Conservation (phyloP, 2,888 invertebrate genomes). For the Trissonchulus latispiculum region DNA sequence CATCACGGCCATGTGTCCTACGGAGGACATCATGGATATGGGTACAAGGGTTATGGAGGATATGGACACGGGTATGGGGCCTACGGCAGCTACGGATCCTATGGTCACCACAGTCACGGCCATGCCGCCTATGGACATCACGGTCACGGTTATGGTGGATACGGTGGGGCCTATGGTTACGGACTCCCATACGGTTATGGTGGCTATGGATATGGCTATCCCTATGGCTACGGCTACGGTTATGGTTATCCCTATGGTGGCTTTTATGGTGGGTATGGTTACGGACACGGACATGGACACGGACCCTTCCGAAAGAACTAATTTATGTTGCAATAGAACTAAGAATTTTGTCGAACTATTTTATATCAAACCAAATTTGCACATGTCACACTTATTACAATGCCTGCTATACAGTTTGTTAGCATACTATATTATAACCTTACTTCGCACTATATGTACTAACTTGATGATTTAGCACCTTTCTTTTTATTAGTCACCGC, state of each 20-base stretch:
- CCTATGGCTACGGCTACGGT: neutral
- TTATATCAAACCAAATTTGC: no score
- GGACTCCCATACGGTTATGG: neutral
- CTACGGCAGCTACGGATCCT: neutral
- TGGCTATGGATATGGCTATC: neutral
- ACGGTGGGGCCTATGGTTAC: neutral
- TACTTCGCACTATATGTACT: no score
- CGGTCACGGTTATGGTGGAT: neutral
- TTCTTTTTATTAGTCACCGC: no score
- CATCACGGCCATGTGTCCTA: no score
- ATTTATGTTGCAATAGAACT: no score
- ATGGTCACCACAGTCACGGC: neutral
- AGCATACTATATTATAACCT: no score
- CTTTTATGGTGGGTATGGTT: neutral
- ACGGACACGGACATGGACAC: neutral
- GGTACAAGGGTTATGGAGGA: neutral
- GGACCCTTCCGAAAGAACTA: no score
- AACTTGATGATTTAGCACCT: no score
- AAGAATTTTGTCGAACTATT: neutral
- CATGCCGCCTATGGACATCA: neutral
- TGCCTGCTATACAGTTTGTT: neutral
- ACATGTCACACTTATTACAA: no score
- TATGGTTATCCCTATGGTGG: neutral
- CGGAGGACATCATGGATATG: no score
- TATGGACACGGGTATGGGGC: neutral